A percentile compares a stretch with the other conserved stretches of the same genome.
phyloP scores from a whole-genome alignment of 2,888 invertebrate genomes.

The Fissipunctia ypsillon region DNA sequence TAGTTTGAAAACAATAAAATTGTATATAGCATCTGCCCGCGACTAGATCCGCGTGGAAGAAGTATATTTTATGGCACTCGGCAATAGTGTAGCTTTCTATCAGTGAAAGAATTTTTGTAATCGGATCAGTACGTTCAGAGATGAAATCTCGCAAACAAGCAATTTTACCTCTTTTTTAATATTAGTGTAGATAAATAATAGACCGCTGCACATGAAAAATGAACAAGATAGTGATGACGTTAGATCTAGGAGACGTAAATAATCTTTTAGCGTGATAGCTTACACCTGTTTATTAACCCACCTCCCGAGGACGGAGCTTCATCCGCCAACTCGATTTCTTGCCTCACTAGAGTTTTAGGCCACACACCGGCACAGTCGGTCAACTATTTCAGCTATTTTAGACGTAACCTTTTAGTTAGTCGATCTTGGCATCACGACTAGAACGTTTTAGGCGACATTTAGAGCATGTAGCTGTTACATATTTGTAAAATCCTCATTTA shows the following conservation, averaged over 20 bases:
- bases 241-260: not conserved
- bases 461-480: too few relatives aligned
- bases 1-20: not conserved
- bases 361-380: slow-evolving; percentile 4
- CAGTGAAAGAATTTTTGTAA: not conserved
- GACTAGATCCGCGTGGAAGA: not conserved
- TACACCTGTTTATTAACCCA: slow-evolving; percentile 11
- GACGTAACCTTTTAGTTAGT: not conserved
- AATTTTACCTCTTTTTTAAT: not conserved
- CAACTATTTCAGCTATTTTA: slow-evolving; percentile 29
- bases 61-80: too few relatives aligned
- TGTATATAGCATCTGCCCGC: not conserved
- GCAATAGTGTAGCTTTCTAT: too few relatives aligned
- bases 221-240: not conserved
- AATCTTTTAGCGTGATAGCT: not conserved
- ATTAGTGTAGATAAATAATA: not conserved
- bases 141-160: not conserved
- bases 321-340: slow-evolving; percentile 17
- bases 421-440: not conserved
- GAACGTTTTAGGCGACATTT: not conserved
- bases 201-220: not conserved
- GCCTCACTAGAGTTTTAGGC: slow-evolving; percentile 39
- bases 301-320: not conserved
- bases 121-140: not conserved
- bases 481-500: too few relatives aligned